Conservation (phyloP, 2,113 vertebrate genomes). For the Laterallus jamaicensis region DNA sequence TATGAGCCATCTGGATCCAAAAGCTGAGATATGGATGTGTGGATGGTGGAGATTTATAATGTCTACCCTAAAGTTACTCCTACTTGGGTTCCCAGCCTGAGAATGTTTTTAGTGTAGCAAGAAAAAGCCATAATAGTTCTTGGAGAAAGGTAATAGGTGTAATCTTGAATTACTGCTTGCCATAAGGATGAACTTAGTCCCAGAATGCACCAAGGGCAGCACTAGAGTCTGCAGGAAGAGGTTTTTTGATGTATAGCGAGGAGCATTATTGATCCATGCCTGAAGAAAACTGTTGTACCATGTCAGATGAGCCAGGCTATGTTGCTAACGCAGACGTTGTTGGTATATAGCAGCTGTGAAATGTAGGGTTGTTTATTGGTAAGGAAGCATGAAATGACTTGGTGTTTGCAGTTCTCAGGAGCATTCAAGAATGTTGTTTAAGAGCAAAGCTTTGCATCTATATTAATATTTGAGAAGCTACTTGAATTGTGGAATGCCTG, state of each 20-base stretch:
- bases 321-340: neutral
- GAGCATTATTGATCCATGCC: constrained; percentile 38
- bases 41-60: neutral
- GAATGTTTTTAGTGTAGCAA: neutral
- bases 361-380: neutral
- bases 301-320: neutral
- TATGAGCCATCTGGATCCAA: neutral
- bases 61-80: neutral
- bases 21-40: neutral
- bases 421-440: neutral
- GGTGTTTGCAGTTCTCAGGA: neutral
- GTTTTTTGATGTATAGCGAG: constrained; percentile 44
- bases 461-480: neutral
- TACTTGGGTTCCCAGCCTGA: neutral
- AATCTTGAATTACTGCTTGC: constrained; percentile 54
- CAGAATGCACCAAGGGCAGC: constrained; percentile 28
- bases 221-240: neutral
- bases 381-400: neutral
- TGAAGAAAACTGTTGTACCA: neutral
- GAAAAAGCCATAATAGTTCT: neutral
- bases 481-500: neutral
- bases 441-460: neutral
- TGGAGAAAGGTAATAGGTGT: constrained; percentile 17
- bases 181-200: constrained; percentile 19
- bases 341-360: neutral